Evolutionary conservation across 1,140 invertebrate species (phyloP).

Genomic region (Drosophila kohkoa): DNA sequence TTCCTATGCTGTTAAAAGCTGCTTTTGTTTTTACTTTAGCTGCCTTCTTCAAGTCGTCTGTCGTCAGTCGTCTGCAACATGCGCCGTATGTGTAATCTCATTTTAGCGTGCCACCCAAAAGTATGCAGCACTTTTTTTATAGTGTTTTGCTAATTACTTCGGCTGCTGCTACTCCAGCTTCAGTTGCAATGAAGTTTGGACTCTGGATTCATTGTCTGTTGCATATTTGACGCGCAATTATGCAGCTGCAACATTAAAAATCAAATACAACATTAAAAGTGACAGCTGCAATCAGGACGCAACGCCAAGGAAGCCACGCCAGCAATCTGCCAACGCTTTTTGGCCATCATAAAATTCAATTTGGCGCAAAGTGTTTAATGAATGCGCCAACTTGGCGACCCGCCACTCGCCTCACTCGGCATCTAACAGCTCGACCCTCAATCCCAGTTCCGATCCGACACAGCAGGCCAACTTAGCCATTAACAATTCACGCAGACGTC

Average conservation of each 20-base stretch:
- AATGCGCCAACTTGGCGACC: constrained; percentile 64
- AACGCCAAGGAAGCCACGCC: background rate
- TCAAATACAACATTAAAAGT: constrained; percentile 76
- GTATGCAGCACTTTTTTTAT: constrained; percentile 51
- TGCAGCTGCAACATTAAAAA: constrained; percentile 79
- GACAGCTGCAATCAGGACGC: constrained; percentile 74
- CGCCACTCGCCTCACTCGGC: constrained; percentile 1
- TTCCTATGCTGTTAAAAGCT: constrained; percentile 42
- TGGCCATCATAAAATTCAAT: constrained; percentile 81
- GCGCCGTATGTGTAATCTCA: constrained; percentile 67
- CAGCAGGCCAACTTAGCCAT: constrained; percentile 64
- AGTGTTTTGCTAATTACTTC: constrained; percentile 17
- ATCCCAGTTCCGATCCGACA: constrained; percentile 9
- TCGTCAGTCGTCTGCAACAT: constrained; percentile 10
- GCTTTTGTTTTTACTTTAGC: background rate
- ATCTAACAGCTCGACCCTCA: background rate
- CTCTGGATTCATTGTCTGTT: constrained; percentile 40
- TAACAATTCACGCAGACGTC: constrained; percentile 65
- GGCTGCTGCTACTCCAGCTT: background rate
- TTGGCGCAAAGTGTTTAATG: constrained; percentile 84
- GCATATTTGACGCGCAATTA: constrained; percentile 80
- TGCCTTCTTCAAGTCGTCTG: constrained; percentile 18
- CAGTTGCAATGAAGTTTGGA: background rate
- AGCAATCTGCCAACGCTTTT: constrained; percentile 3
- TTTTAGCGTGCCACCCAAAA: constrained; percentile 43